Evolutionary conservation across 2,113 vertebrate species (phyloP).

Genomic region (Pica pica): DNA sequence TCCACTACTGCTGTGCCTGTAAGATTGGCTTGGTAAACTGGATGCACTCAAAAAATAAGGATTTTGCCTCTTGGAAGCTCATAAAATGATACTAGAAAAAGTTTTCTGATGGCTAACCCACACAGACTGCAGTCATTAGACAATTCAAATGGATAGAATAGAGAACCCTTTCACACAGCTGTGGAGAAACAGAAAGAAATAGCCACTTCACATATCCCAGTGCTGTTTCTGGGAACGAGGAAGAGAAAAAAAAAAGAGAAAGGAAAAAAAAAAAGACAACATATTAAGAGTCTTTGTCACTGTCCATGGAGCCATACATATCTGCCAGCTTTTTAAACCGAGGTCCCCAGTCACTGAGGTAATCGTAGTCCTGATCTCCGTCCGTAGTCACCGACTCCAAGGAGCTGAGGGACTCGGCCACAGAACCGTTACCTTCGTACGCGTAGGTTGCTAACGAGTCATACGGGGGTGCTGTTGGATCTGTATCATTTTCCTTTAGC

Average conservation of each 20-base stretch:
- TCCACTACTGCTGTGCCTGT: slow-evolving; percentile 31
- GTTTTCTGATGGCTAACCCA: slow-evolving; percentile 61
- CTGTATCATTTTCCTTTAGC: slow-evolving; percentile 90
- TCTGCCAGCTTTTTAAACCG: slow-evolving; percentile 95
- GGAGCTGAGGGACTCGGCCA: slow-evolving; percentile 91
- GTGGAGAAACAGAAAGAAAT: slow-evolving; percentile 66
- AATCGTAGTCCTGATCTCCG: slow-evolving; percentile 94
- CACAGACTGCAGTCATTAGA: slow-evolving; percentile 64
- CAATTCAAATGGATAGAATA: slow-evolving; percentile 31
- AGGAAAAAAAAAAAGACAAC: slow-evolving; percentile 44
- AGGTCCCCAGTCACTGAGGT: slow-evolving; percentile 94
- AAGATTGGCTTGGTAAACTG: slow-evolving; percentile 52
- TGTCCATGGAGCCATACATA: slow-evolving; percentile 90
- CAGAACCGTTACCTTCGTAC: slow-evolving; percentile 90
- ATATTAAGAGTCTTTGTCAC: slow-evolving; percentile 88
- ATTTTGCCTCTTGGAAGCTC: slow-evolving; percentile 75
- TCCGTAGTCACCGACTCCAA: slow-evolving; percentile 88
- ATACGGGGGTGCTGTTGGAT: slow-evolving; percentile 91
- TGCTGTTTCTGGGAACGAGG: slow-evolving; percentile 39
- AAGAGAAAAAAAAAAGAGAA: not conserved
- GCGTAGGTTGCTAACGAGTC: slow-evolving; percentile 96
- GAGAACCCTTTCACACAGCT: slow-evolving; percentile 67
- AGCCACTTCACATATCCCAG: slow-evolving; percentile 62
- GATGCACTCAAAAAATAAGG: slow-evolving; percentile 69
- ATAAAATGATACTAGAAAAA: slow-evolving; percentile 71